Conservation (phyloP, 2,113 vertebrate species). For the Hippocampus mohnikei region DNA sequence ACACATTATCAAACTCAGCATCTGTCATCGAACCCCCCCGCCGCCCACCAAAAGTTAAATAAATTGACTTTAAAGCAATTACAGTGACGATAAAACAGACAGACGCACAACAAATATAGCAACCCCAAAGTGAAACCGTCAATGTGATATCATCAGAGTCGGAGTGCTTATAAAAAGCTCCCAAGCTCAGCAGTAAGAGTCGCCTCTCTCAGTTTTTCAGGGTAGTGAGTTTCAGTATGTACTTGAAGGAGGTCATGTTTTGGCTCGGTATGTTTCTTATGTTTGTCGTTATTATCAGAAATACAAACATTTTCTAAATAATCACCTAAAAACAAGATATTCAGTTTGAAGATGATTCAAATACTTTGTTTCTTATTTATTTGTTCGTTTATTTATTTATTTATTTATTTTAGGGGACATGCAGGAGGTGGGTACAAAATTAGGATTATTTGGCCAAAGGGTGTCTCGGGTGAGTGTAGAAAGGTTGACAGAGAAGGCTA, state of each 20-base stretch:
- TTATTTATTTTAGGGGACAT: constrained; percentile 12
- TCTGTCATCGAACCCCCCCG: not conserved
- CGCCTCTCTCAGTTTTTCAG: not conserved
- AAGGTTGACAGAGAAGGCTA: constrained; percentile 41
- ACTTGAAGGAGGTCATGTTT: not conserved
- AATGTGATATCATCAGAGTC: not conserved
- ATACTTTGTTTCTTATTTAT: not conserved
- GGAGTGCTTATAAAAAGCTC: not conserved
- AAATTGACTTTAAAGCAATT: constrained; percentile 20
- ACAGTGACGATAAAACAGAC: constrained; percentile 27
- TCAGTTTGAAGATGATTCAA: not conserved
- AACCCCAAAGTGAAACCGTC: constrained; percentile 5
- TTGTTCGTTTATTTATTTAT: too few relatives aligned
- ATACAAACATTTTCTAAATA: not conserved
- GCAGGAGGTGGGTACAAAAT: constrained; percentile 23
- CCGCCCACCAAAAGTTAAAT: constrained; percentile 3
- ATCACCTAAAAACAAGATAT: not conserved
- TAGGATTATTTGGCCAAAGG: constrained; percentile 26
- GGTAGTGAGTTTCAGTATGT: not conserved
- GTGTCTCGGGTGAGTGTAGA: constrained; percentile 26
- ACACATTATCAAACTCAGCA: not conserved
- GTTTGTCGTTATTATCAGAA: not conserved
- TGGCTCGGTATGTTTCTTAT: not conserved
- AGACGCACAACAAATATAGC: constrained; percentile 28
- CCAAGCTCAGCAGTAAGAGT: not conserved